Evolutionary conservation across 2,113 vertebrate species (phyloP), one percentile per base, ranked within the genome.

Genomic region (Eleginops maclovinus): DNA sequence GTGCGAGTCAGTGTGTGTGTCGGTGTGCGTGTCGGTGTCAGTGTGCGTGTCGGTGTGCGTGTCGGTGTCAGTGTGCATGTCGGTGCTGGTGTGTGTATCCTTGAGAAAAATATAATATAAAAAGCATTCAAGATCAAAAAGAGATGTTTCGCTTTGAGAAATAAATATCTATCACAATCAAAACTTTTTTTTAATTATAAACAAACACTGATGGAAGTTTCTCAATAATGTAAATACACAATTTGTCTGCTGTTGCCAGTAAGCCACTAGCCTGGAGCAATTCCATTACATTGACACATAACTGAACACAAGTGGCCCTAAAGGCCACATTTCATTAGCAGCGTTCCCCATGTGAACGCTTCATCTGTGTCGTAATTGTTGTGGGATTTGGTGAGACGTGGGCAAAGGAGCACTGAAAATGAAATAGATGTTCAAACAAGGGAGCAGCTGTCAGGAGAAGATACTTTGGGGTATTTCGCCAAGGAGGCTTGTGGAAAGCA

Each of bases 351-450:
- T 58, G 26, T 54, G 60, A 89, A 73, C 74, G 75, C 75, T 90
- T 90, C 80, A 84, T 90, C 72, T 78, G 74, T 69, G 79, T 31
- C 66, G 53, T 90, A 91, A 92, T 91, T 90, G 88, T 88, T 90
- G 80, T 77, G 88, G 86, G 90, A 93, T 88, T 92, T 85, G 60
- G 55, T 61, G 77, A 77, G 67, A 72, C 84, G 12, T 77, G 66
- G 74, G 83, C 60, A 78, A 86, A 89, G 72, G 62, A 82, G 82
- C 9, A 24, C 77, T 65, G 84, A 72, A 91, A 90, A 92, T 93
- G 85, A 91, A 93, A 90, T 74, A 85, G 79, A 89, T 91, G 89
- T 87, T 91, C 85, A 85, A 89, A 88, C 88, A 91, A 84, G 80
- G 84, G 81, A 87, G 82, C 89, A 87, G 84, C 87, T 91, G 88